Conservation (phyloP, 2,888 invertebrate genomes). For the Zootermopsis nevadensis region DNA sequence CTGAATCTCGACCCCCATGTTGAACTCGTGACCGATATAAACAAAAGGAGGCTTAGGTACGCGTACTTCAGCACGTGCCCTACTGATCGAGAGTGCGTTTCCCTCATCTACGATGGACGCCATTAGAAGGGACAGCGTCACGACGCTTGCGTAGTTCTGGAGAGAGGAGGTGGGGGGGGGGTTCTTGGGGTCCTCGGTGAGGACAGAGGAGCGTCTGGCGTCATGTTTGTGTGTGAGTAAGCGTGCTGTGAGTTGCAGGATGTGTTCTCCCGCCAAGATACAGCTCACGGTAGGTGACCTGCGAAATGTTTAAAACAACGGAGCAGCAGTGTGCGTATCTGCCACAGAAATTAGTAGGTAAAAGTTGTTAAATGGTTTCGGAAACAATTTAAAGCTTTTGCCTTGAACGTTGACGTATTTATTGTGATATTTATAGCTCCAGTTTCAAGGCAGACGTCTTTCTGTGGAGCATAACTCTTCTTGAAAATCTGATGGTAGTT, state of each 20-base stretch:
- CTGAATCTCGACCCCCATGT: background rate
- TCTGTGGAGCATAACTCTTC: too few species aligned
- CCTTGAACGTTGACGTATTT: too few species aligned
- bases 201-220: too few species aligned
- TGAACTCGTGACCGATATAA: background rate
- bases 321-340: too few species aligned
- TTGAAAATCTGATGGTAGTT: too few species aligned
- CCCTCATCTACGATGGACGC: background rate
- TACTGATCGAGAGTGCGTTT: background rate
- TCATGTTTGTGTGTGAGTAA: background rate
- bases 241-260: background rate
- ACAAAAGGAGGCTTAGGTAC: background rate
- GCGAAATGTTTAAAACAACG: too few species aligned
- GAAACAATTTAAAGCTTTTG: too few species aligned
- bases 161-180: background rate
- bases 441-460: too few species aligned
- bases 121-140: background rate
- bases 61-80: background rate
- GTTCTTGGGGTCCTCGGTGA: background rate
- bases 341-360: too few species aligned
- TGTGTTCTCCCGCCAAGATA: background rate
- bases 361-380: too few species aligned
- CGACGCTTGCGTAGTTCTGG: constrained; percentile 4
- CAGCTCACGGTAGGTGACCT: background rate
- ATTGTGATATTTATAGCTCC: too few species aligned